These are phyloP conservation scores for Polydrusus pterygomalis DNA, from an alignment of 2,888 invertebrate genomes.

Conservation along the genomic window DNA sequence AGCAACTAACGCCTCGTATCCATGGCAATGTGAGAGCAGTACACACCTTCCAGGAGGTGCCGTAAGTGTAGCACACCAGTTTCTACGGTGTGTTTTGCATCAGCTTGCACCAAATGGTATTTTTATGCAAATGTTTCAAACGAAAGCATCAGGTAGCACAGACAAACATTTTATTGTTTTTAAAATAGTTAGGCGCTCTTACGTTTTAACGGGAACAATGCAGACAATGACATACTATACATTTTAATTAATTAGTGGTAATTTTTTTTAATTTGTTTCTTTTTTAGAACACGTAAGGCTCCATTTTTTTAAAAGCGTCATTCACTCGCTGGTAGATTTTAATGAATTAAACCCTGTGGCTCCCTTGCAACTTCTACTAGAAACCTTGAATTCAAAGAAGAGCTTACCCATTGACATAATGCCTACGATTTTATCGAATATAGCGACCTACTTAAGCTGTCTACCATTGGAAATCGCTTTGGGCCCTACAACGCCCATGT, in stretches of 20 bases:
- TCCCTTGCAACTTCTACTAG: conserved; percentile 92
- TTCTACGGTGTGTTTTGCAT: conserved; percentile 95
- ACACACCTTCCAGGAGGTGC: conserved; percentile 95
- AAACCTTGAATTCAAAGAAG: conserved; percentile 87
- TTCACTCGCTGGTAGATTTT: conserved; percentile 95
- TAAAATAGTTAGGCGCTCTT: no score
- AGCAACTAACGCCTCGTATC: conserved; percentile 85
- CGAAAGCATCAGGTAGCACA: conserved; percentile 84
- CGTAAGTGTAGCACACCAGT: conserved; percentile 96
- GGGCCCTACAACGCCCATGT: conserved; percentile 80
- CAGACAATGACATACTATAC: no score
- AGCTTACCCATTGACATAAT: conserved; percentile 82
- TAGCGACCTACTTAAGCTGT: conserved; percentile 95
- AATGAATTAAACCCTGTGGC: conserved; percentile 96
- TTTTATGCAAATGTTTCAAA: conserved; percentile 96
- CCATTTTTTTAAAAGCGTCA: conserved; percentile 95
- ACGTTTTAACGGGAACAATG: no score
- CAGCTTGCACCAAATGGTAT: conserved; percentile 98
- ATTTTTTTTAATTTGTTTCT: conserved; percentile 34
- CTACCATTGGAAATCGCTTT: conserved; percentile 88
- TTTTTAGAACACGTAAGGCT: conserved; percentile 80
- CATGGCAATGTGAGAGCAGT: conserved; percentile 92
- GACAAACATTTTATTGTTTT: background rate
- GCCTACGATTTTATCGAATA: conserved; percentile 89
- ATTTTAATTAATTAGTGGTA: background rate